phyloP scores from a whole-genome alignment of 2,113 vertebrate genomes.

The Sprattus sprattus region DNA sequence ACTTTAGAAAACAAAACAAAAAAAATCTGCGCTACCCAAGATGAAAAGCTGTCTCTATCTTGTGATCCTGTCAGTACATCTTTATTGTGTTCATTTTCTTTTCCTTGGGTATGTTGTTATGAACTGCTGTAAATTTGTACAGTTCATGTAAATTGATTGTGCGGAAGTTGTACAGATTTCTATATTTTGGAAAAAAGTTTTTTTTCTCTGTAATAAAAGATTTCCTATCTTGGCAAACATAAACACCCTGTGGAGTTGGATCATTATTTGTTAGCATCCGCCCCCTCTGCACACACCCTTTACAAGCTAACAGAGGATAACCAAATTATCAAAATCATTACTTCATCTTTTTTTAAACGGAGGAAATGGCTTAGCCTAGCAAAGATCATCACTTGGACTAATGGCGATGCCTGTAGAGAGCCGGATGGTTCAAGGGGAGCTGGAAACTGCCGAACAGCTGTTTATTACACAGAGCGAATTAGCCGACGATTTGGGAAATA shows the following conservation, averaged over 20 bases:
- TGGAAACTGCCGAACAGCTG: not conserved
- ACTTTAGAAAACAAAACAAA: conserved; percentile 70
- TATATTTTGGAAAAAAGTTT: conserved; percentile 99
- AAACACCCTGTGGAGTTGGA: conserved; percentile 47
- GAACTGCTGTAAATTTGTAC: conserved; percentile 99
- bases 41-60: conserved; percentile 84
- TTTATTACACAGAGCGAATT: not conserved
- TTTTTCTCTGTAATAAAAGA: conserved; percentile 99
- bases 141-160: conserved; percentile 99
- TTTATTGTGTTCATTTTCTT: conserved; percentile 85
- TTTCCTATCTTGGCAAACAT: conserved; percentile 81
- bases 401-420: not conserved
- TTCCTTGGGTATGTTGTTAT: conserved; percentile 94
- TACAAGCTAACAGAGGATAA: not conserved
- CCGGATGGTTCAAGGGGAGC: not conserved
- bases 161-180: conserved; percentile 99
- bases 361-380: conserved; percentile 6
- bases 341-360: not conserved
- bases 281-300: not conserved
- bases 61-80: conserved; percentile 93
- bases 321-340: not conserved
- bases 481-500: not conserved
- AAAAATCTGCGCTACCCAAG: conserved; percentile 74
- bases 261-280: conserved; percentile 48
- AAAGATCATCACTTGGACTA: not conserved